These are phyloP conservation scores for Eupeodes latifasciatus DNA, from an alignment of 2,888 invertebrate species.

Conservation along the genomic window DNA sequence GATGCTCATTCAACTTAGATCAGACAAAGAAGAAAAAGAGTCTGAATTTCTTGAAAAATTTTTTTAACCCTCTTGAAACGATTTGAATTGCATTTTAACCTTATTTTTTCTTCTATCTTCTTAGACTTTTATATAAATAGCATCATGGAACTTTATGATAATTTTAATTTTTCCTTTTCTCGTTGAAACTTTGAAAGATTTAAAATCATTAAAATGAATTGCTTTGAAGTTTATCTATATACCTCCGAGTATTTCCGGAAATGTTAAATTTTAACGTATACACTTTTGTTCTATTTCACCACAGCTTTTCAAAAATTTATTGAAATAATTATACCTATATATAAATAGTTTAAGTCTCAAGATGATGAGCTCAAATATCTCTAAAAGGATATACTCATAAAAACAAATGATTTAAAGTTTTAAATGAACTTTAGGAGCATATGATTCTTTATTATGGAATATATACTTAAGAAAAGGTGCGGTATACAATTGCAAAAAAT, in stretches of 20 bases:
- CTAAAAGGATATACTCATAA: background rate
- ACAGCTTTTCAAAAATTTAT: background rate
- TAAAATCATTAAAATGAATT: background rate
- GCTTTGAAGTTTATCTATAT: background rate
- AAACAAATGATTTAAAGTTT: slow-evolving; percentile 7
- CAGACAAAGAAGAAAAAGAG: background rate
- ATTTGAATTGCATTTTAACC: background rate
- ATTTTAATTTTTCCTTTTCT: background rate
- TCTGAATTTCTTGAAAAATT: too few relatives aligned
- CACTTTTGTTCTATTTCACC: background rate
- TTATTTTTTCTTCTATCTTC: background rate
- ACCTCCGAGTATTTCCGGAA: background rate
- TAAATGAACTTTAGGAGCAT: background rate
- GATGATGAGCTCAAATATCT: background rate
- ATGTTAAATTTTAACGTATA: background rate
- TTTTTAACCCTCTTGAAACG: background rate
- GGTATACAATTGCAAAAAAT: background rate
- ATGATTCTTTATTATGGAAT: background rate
- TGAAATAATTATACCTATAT: background rate
- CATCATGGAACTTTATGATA: background rate
- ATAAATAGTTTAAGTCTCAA: background rate
- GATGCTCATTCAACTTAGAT: background rate
- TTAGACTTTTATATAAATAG: background rate
- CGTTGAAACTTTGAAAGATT: background rate
- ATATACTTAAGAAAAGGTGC: too few relatives aligned